Conservation (phyloP, 2,888 invertebrate species). For the Netelia melanura region DNA sequence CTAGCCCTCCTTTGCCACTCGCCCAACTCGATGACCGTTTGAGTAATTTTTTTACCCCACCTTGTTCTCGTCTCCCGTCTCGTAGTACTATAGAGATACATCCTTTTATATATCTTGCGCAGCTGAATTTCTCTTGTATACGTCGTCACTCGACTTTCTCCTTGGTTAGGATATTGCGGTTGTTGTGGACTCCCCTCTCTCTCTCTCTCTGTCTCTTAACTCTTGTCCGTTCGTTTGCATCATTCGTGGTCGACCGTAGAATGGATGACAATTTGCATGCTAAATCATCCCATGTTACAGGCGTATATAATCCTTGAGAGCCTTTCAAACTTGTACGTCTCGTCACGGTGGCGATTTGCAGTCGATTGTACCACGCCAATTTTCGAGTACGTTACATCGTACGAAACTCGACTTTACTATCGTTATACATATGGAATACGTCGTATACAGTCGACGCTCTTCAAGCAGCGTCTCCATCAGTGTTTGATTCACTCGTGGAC, state of each 20-base stretch:
- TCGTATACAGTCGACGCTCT: too few relatives aligned
- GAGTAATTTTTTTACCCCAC: constrained; percentile 39
- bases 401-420: constrained; percentile 11
- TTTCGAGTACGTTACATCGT: background rate
- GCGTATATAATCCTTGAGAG: constrained; percentile 2
- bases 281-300: background rate
- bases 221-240: background rate
- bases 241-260: background rate
- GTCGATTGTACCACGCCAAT: background rate
- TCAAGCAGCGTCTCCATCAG: too few relatives aligned
- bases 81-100: background rate
- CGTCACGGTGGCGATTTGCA: background rate
- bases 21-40: constrained; percentile 51
- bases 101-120: constrained; percentile 14
- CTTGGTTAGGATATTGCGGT: constrained; percentile 19
- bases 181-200: constrained; percentile 1
- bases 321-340: background rate
- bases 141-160: constrained; percentile 5
- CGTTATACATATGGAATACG: background rate
- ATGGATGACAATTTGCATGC: constrained; percentile 48
- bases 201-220: background rate
- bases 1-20: background rate
- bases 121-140: constrained; percentile 27
- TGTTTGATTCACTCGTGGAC: too few relatives aligned
- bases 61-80: constrained; percentile 3